Conservation (phyloP, 2,113 vertebrate species). For the Hippocampus zosterae region DNA sequence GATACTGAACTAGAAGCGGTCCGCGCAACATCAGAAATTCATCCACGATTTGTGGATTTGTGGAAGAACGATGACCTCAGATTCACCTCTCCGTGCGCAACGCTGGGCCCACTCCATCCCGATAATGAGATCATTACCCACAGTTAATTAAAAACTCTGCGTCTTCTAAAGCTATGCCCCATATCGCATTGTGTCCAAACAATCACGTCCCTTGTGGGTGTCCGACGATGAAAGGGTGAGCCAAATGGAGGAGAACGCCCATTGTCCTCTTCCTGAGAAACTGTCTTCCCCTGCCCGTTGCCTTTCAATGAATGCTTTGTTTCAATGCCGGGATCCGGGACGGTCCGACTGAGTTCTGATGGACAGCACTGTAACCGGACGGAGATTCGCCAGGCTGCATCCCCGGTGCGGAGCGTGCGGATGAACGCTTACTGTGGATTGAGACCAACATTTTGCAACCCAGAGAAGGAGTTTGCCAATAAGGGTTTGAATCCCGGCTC, state of each 20-base stretch:
- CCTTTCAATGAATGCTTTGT: conserved; percentile 73
- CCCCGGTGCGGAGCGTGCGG: conserved; percentile 12
- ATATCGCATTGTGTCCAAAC: conserved; percentile 69
- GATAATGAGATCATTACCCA: conserved; percentile 79
- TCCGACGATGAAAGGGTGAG: conserved; percentile 66
- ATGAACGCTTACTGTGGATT: conserved; percentile 8
- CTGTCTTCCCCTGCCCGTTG: conserved; percentile 65
- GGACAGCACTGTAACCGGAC: conserved; percentile 28
- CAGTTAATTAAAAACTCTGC: conserved; percentile 77
- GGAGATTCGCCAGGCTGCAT: conserved; percentile 14
- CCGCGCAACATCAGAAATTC: conserved; percentile 42
- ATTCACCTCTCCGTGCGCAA: conserved; percentile 57
- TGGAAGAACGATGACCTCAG: conserved; percentile 62
- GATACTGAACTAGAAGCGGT: background rate
- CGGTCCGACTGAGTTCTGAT: conserved; percentile 42
- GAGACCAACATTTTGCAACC: too few relatives aligned
- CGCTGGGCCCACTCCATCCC: conserved; percentile 48
- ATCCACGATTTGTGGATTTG: conserved; percentile 48
- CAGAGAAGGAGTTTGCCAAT: too few relatives aligned
- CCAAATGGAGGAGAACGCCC: conserved; percentile 65
- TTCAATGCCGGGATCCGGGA: conserved; percentile 14
- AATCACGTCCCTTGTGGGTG: conserved; percentile 71
- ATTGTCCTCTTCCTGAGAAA: conserved; percentile 74
- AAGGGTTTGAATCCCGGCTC: too few relatives aligned
- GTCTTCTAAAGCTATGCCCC: conserved; percentile 68